phyloP scores from a whole-genome alignment of 1,140 invertebrate genomes.

The Rhizoglyphus robini region DNA sequence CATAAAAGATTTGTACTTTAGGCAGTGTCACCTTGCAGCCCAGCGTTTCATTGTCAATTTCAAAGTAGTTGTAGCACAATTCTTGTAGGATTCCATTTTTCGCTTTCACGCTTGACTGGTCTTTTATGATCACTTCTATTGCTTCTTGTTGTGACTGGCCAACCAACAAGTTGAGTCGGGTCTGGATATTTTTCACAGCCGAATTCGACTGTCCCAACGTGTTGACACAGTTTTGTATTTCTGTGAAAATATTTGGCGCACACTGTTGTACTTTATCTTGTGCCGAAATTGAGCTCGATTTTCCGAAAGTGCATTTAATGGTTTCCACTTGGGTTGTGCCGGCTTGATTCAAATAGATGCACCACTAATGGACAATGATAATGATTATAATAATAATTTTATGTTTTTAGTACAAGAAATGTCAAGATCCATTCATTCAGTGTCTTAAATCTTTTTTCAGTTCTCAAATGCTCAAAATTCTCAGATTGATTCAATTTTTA shows the following conservation, averaged over 20 bases:
- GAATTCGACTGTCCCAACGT: too few relatives aligned
- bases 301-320: neutral
- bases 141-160: neutral
- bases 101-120: neutral
- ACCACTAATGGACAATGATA: constrained; percentile 1
- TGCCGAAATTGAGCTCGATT: neutral
- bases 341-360: neutral
- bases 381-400: too few relatives aligned
- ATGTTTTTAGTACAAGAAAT: too few relatives aligned
- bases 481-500: too few relatives aligned
- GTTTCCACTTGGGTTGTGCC: neutral
- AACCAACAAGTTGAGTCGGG: neutral
- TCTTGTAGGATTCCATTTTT: neutral
- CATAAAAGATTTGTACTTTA: neutral
- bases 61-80: constrained; percentile 1
- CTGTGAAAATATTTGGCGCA: too few relatives aligned
- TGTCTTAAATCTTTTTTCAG: too few relatives aligned
- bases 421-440: too few relatives aligned
- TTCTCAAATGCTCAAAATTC: too few relatives aligned
- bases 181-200: neutral
- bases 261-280: neutral
- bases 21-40: neutral
- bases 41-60: neutral
- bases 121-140: neutral
- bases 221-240: too few relatives aligned